A percentile compares a stretch with the other conserved stretches of the same genome.
These are phyloP conservation scores for Oceanites oceanicus DNA, from an alignment of 2,113 vertebrate species.

Conservation along the genomic window DNA sequence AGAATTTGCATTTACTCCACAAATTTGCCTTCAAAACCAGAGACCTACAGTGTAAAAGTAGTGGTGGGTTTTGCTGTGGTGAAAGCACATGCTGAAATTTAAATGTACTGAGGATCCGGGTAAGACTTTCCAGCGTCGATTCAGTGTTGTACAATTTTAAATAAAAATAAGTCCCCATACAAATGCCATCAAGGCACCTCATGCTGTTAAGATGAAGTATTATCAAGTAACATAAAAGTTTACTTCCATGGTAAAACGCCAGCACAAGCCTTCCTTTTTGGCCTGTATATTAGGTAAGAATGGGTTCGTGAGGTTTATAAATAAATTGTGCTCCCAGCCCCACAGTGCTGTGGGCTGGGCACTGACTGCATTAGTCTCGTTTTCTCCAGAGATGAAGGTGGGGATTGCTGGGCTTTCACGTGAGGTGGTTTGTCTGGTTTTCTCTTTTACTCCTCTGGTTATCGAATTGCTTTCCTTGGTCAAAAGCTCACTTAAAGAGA, in stretches of 20 bases:
- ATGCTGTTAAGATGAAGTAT: not conserved
- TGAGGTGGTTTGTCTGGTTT: not conserved
- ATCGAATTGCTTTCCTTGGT: not conserved
- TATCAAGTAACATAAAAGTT: not conserved
- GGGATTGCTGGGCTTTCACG: not conserved
- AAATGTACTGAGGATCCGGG: not conserved
- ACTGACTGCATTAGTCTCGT: not conserved
- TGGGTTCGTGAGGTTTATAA: not conserved
- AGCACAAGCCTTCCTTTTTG: not conserved
- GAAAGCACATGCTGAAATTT: not conserved
- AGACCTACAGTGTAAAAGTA: not conserved
- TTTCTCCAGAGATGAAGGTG: not conserved
- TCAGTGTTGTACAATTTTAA: not conserved
- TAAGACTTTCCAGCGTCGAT: not conserved
- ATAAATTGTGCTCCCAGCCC: not conserved
- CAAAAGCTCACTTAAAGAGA: not conserved
- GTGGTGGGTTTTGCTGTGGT: not conserved
- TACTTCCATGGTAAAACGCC: not conserved
- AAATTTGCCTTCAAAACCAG: not conserved
- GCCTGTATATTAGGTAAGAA: not conserved
- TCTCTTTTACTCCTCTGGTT: not conserved
- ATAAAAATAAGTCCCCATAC: not conserved
- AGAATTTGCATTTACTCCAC: not conserved
- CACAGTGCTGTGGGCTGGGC: not conserved
- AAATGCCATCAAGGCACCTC: not conserved